Evolutionary conservation across 2,888 invertebrate genomes (phyloP).

Genomic region (Entomobrya multifasciata): DNA sequence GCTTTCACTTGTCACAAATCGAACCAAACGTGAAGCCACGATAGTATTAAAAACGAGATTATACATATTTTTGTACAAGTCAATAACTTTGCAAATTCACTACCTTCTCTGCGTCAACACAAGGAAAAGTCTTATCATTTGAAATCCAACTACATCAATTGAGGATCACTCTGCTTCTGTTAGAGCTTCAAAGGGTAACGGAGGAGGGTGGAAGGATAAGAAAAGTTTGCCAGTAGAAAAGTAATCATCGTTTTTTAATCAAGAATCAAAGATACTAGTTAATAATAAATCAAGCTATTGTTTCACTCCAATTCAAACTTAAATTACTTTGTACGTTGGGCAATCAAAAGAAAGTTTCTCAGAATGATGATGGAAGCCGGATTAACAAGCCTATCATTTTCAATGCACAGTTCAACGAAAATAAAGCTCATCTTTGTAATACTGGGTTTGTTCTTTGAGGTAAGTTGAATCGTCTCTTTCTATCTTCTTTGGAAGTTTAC

Average conservation of each 20-base stretch:
- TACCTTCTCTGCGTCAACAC: no score
- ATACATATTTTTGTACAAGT: no score
- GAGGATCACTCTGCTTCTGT: no score
- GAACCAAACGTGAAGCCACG: no score
- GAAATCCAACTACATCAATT: not conserved
- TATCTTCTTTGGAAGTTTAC: not conserved
- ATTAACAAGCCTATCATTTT: not conserved
- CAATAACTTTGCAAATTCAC: not conserved
- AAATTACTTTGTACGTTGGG: not conserved
- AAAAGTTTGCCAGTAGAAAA: no score
- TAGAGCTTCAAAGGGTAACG: no score
- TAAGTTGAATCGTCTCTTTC: conserved; percentile 15
- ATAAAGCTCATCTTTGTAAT: conserved; percentile 29
- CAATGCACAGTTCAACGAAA: conserved; percentile 10
- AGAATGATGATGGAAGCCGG: conserved; percentile 15
- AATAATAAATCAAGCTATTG: not conserved
- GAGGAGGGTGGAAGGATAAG: no score
- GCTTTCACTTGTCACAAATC: no score
- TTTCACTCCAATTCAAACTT: not conserved
- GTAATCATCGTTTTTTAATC: not conserved
- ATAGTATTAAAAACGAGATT: no score
- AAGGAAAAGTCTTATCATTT: conserved; percentile 27
- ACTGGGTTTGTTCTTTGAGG: conserved; percentile 28
- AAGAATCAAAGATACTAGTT: not conserved
- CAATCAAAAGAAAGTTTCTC: not conserved